These are phyloP conservation scores for Bombus picipes DNA, from an alignment of 1,140 invertebrate species.

Conservation along the genomic window DNA sequence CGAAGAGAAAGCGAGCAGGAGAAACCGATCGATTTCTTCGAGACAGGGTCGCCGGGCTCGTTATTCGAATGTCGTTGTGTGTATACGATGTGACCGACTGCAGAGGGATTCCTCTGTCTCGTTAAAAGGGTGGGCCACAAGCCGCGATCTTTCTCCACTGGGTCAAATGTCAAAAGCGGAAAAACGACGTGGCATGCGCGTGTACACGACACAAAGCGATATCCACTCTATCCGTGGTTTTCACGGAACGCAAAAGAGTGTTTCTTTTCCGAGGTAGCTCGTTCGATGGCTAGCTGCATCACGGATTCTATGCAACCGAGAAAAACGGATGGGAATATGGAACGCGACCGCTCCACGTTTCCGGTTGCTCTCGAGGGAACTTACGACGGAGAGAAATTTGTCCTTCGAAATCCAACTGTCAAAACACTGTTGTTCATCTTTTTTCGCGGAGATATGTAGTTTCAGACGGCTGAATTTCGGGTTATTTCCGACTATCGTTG, in stretches of 20 bases:
- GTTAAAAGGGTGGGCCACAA: not conserved
- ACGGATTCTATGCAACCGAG: not conserved
- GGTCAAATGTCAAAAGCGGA: constrained; percentile 15
- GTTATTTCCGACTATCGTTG: not conserved
- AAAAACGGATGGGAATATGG: constrained; percentile 20
- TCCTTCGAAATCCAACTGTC: not conserved
- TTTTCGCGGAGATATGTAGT: not conserved
- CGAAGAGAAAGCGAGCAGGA: not conserved
- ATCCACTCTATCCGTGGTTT: constrained; percentile 24
- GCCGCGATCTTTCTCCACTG: not conserved
- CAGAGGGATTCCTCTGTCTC: not conserved
- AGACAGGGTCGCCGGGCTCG: not conserved
- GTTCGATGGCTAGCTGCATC: constrained; percentile 26
- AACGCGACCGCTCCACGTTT: constrained; percentile 21
- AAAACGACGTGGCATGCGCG: not conserved
- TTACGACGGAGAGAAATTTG: not conserved
- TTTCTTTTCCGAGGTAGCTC: constrained; percentile 7
- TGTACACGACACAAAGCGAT: not conserved
- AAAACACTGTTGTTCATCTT: not conserved
- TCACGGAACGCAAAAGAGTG: not conserved
- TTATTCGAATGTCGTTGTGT: not conserved
- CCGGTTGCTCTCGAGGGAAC: not conserved
- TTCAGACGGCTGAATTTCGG: not conserved
- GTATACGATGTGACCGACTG: not conserved
- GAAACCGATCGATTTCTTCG: not conserved